These are phyloP conservation scores for Tapirus indicus DNA, from an alignment of 2,797 vertebrate genomes.

Conservation along the genomic window DNA sequence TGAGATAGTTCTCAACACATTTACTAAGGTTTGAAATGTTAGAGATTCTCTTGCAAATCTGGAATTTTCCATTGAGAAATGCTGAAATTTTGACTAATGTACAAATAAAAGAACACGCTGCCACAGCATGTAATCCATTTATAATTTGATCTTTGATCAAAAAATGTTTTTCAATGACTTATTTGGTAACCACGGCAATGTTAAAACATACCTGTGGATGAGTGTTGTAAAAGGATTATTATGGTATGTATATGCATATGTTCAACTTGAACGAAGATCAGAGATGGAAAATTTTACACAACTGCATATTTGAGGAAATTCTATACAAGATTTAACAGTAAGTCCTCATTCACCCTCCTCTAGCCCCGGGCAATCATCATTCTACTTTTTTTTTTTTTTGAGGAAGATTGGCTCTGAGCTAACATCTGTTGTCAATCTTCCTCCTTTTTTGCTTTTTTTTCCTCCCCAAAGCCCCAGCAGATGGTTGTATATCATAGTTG, in stretches of 20 bases:
- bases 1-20: not conserved
- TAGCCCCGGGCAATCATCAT: not conserved
- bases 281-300: not conserved
- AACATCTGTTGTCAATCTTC: too few species aligned
- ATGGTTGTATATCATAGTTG: too few species aligned
- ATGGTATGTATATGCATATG: accelerated
- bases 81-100: constrained; percentile 12
- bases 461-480: too few species aligned
- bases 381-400: too few species aligned
- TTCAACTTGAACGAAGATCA: not conserved
- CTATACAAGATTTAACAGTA: too few species aligned
- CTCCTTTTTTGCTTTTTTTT: too few species aligned
- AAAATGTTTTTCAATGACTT: constrained; percentile 23
- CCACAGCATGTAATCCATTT: not conserved
- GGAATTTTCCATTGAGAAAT: constrained; percentile 59
- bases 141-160: constrained; percentile 57
- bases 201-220: not conserved
- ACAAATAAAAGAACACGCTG: not conserved
- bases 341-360: not conserved
- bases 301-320: not conserved
- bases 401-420: too few species aligned
- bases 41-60: constrained; percentile 6
- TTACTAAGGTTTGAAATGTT: not conserved
- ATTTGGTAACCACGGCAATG: constrained; percentile 38
- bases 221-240: not conserved